Evolutionary conservation across 1,140 invertebrate genomes (phyloP).

Genomic region (Sesamia nonagrioides): DNA sequence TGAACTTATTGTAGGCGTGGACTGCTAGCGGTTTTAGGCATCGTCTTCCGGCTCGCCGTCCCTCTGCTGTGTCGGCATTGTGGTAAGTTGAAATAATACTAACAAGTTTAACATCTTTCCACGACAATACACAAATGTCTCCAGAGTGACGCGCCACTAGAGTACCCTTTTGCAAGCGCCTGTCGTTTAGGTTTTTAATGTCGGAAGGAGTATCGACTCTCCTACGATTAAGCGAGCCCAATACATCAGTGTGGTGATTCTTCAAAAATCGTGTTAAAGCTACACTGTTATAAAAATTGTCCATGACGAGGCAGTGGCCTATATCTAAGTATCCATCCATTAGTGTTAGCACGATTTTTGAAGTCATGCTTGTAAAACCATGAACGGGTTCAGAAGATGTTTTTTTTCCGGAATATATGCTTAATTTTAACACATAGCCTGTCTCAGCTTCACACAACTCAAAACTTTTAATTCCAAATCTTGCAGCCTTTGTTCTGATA

Average conservation of each 20-base stretch:
- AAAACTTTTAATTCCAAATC: slow-evolving; percentile 56
- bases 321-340: slow-evolving; percentile 8
- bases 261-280: slow-evolving; percentile 56
- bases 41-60: neutral
- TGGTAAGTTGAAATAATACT: slow-evolving; percentile 28
- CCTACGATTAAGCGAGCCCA: slow-evolving; percentile 54
- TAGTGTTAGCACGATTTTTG: slow-evolving; percentile 13
- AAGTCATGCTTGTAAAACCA: slow-evolving; percentile 10
- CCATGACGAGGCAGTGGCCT: slow-evolving; percentile 53
- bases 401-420: slow-evolving; percentile 33
- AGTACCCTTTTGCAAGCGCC: slow-evolving; percentile 22
- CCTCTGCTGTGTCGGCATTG: slow-evolving; percentile 3
- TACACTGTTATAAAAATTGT: slow-evolving; percentile 61
- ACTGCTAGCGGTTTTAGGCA: slow-evolving; percentile 53
- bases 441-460: slow-evolving; percentile 54
- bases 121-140: slow-evolving; percentile 47
- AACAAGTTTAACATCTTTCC: slow-evolving; percentile 30
- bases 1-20: slow-evolving; percentile 62
- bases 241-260: slow-evolving; percentile 50
- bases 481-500: slow-evolving; percentile 54
- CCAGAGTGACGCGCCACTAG: slow-evolving; percentile 51
- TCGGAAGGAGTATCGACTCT: slow-evolving; percentile 17
- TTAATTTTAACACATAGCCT: slow-evolving; percentile 49
- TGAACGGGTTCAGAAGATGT: slow-evolving; percentile 2
- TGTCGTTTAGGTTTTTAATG: slow-evolving; percentile 37